These are phyloP conservation scores for Ciconia stormi DNA, from an alignment of 2,113 vertebrate genomes.

Conservation along the genomic window DNA sequence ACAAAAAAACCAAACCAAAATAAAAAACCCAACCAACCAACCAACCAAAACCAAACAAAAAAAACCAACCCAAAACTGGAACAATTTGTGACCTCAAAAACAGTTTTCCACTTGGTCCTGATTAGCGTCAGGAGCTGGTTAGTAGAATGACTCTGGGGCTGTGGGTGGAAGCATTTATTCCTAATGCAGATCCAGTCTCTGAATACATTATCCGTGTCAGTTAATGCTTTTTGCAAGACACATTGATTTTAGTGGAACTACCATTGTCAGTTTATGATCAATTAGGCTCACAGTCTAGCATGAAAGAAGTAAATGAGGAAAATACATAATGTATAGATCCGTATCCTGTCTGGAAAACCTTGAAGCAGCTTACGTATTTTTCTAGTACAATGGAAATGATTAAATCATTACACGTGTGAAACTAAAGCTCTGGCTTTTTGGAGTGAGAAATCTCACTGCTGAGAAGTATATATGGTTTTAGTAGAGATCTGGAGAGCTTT, in stretches of 20 bases:
- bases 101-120: background rate
- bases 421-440: conserved; percentile 8
- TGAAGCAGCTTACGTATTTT: background rate
- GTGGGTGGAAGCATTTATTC: background rate
- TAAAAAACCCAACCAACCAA: background rate
- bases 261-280: background rate
- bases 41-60: background rate
- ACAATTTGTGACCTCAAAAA: background rate
- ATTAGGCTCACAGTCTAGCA: background rate
- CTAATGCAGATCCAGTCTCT: background rate
- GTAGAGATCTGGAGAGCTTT: conserved; percentile 60
- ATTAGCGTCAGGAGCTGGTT: background rate
- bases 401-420: conserved; percentile 34
- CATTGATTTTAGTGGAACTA: background rate
- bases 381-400: conserved; percentile 17
- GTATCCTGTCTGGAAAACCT: background rate
- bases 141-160: background rate
- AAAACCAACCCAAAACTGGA: background rate
- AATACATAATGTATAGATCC: background rate
- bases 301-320: background rate
- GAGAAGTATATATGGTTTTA: conserved; percentile 40
- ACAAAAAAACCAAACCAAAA: background rate
- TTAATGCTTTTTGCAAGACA: background rate
- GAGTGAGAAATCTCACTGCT: background rate
- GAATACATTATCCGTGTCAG: background rate